Base-by-base conservation (phyloP, 2,888 invertebrate species). In the Salpingus planirostris region DNA sequence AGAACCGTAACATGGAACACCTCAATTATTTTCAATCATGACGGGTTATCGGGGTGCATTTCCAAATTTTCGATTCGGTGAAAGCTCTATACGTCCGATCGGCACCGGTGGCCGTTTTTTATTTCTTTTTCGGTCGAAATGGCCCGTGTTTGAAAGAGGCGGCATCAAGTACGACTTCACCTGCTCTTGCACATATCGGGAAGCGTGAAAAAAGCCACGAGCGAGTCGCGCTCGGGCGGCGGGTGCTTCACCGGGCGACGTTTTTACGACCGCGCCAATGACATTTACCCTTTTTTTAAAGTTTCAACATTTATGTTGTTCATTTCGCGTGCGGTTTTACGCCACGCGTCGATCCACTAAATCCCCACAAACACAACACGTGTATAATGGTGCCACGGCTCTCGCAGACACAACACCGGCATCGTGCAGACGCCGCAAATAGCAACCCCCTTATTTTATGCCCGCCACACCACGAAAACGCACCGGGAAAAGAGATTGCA, bases 391-490 rank as follows among this genome's bases (percentile, higher is more conserved):
- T n/a, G n/a, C n/a, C n/a, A n/a, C n/a, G n/a, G 30, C 38, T 40
- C 42, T 44, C 42, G 47, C 47, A 47, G 47, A 47, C 47, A 47
- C 31, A 47, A 47, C 47, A 47, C 36, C 15, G n/a, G n/a, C n/a
- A 18, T 18, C 18, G 6, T 18, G 18, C 18, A 6, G 8, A n/a
- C n/a, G 18, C 18, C 18, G 18, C 18, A 18, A 18, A 18, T 18
- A 18, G 18, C 18, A 18, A 18, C 18, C 18, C 18, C 8, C 18
- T n/a, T n/a, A n/a, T n/a, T n/a, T n/a, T n/a, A n/a, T n/a, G n/a
- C n/a, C n/a, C n/a, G n/a, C n/a, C n/a, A n/a, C n/a, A n/a, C n/a
- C n/a, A n/a, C n/a, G n/a, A n/a, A n/a, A n/a, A n/a, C n/a, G n/a
- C n/a, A n/a, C n/a, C n/a, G n/a, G n/a, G n/a, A n/a, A n/a, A n/a